Conservation (phyloP, 35 echinoderm and acorn worm genomes). For the Ptychodera flava region DNA sequence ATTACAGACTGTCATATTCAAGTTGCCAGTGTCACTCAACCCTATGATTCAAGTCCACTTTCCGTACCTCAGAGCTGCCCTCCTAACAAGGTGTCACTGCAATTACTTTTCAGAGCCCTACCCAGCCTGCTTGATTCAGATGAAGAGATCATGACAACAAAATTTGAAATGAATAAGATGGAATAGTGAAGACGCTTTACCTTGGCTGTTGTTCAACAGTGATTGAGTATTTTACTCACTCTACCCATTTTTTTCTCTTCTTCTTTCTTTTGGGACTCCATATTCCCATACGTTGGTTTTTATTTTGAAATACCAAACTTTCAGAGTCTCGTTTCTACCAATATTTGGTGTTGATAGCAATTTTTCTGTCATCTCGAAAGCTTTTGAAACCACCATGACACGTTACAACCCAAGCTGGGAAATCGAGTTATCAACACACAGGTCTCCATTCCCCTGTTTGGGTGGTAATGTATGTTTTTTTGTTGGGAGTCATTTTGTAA, state of each 20-base stretch:
- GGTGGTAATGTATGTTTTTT: too few relatives aligned
- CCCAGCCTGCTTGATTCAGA: slow-evolving; percentile 85
- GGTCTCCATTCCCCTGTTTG: too few relatives aligned
- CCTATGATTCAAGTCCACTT: too few relatives aligned
- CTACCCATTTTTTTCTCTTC: neutral
- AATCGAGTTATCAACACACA: too few relatives aligned
- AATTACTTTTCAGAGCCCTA: slow-evolving; percentile 51
- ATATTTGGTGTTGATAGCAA: slow-evolving; percentile 27
- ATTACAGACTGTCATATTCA: too few relatives aligned
- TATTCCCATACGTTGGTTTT: neutral
- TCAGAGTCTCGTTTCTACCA: slow-evolving; percentile 61
- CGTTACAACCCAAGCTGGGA: too few relatives aligned
- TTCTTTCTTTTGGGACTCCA: neutral
- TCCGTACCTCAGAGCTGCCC: too few relatives aligned
- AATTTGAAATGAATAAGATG: slow-evolving; percentile 87
- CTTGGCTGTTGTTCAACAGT: neutral
- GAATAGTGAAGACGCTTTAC: slow-evolving; percentile 31
- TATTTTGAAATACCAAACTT: slow-evolving; percentile 43
- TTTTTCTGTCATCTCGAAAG: neutral
- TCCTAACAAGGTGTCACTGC: too few relatives aligned
- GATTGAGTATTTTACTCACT: neutral
- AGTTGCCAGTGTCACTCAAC: too few relatives aligned
- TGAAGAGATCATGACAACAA: slow-evolving; percentile 75
- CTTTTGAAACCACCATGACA: too few relatives aligned
- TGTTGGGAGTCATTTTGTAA: too few relatives aligned